These are phyloP conservation scores for Tetragnatha versicolor DNA, from an alignment of 1,140 invertebrate genomes.

Conservation along the genomic window DNA sequence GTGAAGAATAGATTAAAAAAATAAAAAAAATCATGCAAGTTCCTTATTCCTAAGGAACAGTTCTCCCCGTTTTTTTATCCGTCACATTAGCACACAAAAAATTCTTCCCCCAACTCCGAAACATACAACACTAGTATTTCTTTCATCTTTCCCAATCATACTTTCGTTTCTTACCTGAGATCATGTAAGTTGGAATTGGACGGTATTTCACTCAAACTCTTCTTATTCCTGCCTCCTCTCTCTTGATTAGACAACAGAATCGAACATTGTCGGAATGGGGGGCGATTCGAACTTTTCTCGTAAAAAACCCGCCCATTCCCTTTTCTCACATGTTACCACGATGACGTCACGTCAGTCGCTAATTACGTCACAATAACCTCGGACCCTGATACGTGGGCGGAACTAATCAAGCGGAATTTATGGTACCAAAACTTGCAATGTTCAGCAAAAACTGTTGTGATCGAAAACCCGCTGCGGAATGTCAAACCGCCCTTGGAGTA, in stretches of 20 bases:
- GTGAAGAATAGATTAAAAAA: no score
- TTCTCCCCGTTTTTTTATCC: no score
- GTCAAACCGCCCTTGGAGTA: background rate
- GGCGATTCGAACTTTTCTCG: background rate
- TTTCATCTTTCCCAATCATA: no score
- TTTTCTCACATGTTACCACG: background rate
- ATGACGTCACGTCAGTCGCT: constrained; percentile 30
- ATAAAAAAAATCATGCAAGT: no score
- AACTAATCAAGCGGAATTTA: constrained; percentile 29
- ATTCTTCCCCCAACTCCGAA: no score
- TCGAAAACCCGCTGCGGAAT: background rate
- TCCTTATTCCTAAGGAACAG: no score
- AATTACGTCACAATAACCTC: constrained; percentile 16
- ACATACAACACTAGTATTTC: no score
- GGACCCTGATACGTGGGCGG: background rate
- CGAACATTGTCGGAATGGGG: background rate
- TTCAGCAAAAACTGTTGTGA: background rate
- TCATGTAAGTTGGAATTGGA: no score
- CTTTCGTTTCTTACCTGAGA: no score
- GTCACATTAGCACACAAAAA: no score
- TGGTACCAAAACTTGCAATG: background rate
- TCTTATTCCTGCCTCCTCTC: background rate
- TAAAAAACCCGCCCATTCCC: background rate
- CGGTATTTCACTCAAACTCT: background rate
- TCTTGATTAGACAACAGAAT: background rate